Percentiles rank a stretch among this genome's conserved stretches.
These are phyloP conservation scores for Bradypodion pumilum DNA, from an alignment of 2,797 vertebrate species.

Conservation along the genomic window DNA sequence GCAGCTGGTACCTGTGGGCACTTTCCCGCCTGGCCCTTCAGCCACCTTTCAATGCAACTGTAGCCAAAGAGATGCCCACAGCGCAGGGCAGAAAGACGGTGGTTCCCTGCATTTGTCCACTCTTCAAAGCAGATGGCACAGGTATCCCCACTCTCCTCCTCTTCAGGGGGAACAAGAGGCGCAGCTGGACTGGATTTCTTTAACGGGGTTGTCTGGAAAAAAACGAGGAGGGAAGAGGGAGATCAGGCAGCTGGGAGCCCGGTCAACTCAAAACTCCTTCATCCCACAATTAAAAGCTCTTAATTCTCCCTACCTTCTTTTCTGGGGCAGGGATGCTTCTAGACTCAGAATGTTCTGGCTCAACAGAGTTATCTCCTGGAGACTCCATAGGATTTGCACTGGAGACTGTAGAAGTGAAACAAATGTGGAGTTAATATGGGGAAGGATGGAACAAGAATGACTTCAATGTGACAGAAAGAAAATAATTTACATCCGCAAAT, in stretches of 20 bases:
- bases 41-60: conserved; percentile 91
- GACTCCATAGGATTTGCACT: conserved; percentile 48
- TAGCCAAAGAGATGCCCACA: conserved; percentile 95
- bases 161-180: conserved; percentile 30
- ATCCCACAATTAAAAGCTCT: background rate
- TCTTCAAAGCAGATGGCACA: conserved; percentile 94
- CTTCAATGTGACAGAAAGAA: background rate
- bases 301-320: conserved; percentile 60
- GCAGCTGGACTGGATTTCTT: conserved; percentile 27
- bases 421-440: background rate
- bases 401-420: conserved; percentile 49
- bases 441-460: accelerated
- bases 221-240: conserved; percentile 11
- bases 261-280: background rate
- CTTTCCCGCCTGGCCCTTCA: conserved; percentile 87
- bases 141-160: conserved; percentile 84
- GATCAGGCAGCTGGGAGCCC: background rate
- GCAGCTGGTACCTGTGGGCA: conserved; percentile 88
- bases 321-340: conserved; percentile 32
- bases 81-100: conserved; percentile 88
- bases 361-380: conserved; percentile 38
- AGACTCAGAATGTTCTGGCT: conserved; percentile 33
- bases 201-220: conserved; percentile 49
- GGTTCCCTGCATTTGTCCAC: conserved; percentile 91
- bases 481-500: too few species aligned